These are phyloP conservation scores for Exaiptasia diaphana DNA, from an alignment of 64 coral and sea anemone species.

Conservation along the genomic window DNA sequence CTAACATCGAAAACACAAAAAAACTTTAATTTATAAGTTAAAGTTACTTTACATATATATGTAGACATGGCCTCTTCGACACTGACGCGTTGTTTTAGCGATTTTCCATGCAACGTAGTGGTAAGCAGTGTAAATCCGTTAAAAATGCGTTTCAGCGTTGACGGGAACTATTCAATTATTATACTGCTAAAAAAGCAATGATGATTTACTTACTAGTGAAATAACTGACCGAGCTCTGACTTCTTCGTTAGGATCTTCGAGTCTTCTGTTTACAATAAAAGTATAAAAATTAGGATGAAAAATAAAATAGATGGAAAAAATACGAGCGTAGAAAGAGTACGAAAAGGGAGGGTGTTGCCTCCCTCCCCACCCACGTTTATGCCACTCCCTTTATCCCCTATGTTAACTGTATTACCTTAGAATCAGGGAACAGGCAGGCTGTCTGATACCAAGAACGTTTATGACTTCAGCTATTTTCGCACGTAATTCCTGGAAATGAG, in stretches of 20 bases:
- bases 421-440: slow-evolving; percentile 66
- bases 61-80: neutral
- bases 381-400: no score
- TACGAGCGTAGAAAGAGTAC: neutral
- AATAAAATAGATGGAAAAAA: neutral
- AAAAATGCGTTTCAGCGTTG: no score
- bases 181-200: no score
- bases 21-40: neutral
- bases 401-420: slow-evolving; percentile 47
- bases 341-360: neutral
- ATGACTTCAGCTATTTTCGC: slow-evolving; percentile 70
- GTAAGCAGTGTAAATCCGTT: no score
- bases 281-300: neutral
- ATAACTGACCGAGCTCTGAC: slow-evolving; percentile 61
- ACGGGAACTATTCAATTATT: neutral
- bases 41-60: no score
- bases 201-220: slow-evolving; percentile 58
- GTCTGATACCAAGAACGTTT: slow-evolving; percentile 53
- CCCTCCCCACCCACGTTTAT: no score
- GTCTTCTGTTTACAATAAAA: no score
- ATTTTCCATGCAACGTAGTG: no score
- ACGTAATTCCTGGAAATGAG: slow-evolving; percentile 63
- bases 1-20: slow-evolving; percentile 21
- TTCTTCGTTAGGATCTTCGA: slow-evolving; percentile 53
- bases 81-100: no score